These are phyloP conservation scores for Cyclina sinensis DNA, from an alignment of 1,140 invertebrate genomes.

Conservation along the genomic window DNA sequence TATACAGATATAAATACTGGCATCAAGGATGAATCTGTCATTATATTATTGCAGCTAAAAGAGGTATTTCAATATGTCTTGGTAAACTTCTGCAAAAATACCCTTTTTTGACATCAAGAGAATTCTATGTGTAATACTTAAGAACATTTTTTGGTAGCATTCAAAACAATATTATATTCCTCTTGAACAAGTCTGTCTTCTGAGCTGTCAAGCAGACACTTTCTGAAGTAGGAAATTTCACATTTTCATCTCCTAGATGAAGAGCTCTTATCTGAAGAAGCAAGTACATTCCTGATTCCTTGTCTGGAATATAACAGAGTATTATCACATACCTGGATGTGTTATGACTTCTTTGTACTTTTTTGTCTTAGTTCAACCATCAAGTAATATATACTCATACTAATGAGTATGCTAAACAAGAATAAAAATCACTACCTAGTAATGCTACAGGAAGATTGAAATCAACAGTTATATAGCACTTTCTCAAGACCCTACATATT, in stretches of 20 bases:
- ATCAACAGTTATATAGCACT: slow-evolving; percentile 29
- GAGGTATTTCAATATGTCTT: background rate
- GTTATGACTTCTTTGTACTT: background rate
- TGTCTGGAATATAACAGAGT: background rate
- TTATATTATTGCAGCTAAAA: background rate
- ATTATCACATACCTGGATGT: slow-evolving; percentile 23
- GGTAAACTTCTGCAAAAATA: too few species aligned
- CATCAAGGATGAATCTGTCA: background rate
- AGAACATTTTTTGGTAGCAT: too few species aligned
- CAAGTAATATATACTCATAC: background rate
- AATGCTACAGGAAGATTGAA: slow-evolving; percentile 19
- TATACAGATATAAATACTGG: background rate
- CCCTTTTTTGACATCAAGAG: too few species aligned
- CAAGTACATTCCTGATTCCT: background rate
- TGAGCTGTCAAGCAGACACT: background rate
- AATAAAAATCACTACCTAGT: slow-evolving; percentile 22
- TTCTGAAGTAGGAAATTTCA: background rate
- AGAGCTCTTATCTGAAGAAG: background rate
- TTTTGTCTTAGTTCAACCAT: background rate
- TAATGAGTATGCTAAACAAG: background rate
- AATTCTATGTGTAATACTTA: too few species aligned
- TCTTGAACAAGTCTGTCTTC: too few species aligned
- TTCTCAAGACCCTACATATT: background rate
- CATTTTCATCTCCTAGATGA: background rate
- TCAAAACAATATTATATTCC: too few species aligned